Base-by-base conservation (phyloP, 2,888 invertebrate species). In the Barypeithes pellucidus region DNA sequence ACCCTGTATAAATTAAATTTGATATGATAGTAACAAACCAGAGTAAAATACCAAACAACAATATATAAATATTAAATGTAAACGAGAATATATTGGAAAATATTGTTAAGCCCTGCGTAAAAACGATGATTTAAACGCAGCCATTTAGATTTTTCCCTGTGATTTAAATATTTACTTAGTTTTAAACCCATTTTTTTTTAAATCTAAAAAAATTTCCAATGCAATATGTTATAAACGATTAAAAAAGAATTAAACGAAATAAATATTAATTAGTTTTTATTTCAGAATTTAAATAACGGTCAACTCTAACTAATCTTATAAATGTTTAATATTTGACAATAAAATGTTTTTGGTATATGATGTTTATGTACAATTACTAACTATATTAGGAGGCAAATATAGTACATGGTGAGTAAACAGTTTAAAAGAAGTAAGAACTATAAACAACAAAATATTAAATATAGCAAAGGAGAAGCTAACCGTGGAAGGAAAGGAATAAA, bases 321-420 rank as follows among this genome's bases (percentile, higher is more conserved):
- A 45, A 12, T 12, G 20, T 29, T 47, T 47, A 62, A 47, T 62
- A 62, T 62, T 62, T 62, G 45, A 62, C 62, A 41, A 47, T 62
- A 62, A 45, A 62, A 52, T 52, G 24, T 52, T 14, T 14, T 52
- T 22, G 12, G n/a, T 47, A 9, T 29, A 24, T 62, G 24, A 29
- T 29, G 29, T 62, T 16, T 62, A 62, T 62, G 11, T 62, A 62
- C 62, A 62, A 33, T 47, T 62, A 29, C 14, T 16, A 29, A 52
- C 22, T 50, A 50, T 52, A 52, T 52, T 29, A 29, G 16, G 47
- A 62, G 62, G 62, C 62, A 62, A 47, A 14, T 62, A 62, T 62
- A 62, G 18, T 62, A 47, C 62, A 62, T 16, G 62, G 47, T 43
- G 12, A 29, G 0, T 62, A 45, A 62, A 62, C 33, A 62, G 62